These are phyloP conservation scores for Arctopsyche grandis DNA, from an alignment of 1,140 invertebrate species.

Conservation along the genomic window DNA sequence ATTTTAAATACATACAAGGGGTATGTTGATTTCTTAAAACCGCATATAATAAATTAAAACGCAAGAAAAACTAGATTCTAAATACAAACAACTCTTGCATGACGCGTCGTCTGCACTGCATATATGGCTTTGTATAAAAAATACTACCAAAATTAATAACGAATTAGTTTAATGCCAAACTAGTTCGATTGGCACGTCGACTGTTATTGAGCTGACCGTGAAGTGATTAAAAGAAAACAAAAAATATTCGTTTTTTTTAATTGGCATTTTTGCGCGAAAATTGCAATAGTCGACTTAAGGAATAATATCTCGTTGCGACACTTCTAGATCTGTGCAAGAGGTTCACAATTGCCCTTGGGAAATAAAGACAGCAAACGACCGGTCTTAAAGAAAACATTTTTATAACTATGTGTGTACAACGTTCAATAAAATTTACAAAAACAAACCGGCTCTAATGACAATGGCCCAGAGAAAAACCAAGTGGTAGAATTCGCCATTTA, in stretches of 20 bases:
- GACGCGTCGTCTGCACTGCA: not conserved
- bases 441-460: conserved; percentile 12
- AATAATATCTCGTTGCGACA: not conserved
- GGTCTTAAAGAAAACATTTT: not conserved
- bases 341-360: conserved; percentile 1
- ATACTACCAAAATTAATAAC: not conserved
- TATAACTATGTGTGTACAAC: no score
- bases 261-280: conserved; percentile 6
- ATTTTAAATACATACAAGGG: not conserved
- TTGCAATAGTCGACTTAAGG: not conserved
- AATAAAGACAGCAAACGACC: not conserved
- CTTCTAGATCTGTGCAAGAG: not conserved
- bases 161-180: conserved; percentile 1
- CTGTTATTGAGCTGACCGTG: conserved; percentile 11
- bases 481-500: no score
- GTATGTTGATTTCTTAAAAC: conserved; percentile 1
- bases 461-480: not conserved
- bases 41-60: not conserved
- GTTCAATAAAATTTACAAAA: conserved; percentile 18
- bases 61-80: not conserved
- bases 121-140: no score
- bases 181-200: not conserved
- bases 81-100: conserved; percentile 3
- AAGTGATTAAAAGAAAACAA: not conserved
- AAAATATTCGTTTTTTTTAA: no score